These are phyloP conservation scores for Mya arenaria DNA, from an alignment of 1,140 invertebrate species.

Conservation along the genomic window DNA sequence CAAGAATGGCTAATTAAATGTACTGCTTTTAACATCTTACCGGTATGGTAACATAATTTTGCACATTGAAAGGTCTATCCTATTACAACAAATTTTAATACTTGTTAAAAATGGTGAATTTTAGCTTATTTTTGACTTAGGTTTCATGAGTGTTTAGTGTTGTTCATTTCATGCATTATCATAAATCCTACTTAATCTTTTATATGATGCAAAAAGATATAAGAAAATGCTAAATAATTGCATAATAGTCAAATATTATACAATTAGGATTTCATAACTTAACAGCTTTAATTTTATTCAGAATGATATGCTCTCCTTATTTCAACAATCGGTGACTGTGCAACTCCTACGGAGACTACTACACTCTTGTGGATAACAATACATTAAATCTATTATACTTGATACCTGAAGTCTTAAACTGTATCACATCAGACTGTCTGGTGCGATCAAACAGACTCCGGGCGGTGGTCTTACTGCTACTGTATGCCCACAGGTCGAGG, in stretches of 20 bases:
- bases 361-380: neutral
- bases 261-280: neutral
- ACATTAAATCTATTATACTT: neutral
- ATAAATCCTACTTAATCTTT: no score
- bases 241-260: neutral
- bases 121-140: no score
- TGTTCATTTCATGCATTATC: no score
- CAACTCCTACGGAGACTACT: neutral
- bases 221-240: neutral
- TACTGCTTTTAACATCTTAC: no score
- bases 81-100: no score
- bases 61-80: no score
- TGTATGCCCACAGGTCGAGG: slow-evolving; percentile 66
- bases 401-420: slow-evolving; percentile 76
- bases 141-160: no score
- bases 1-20: neutral
- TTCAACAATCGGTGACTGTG: neutral
- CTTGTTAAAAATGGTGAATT: no score
- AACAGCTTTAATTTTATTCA: no score
- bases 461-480: slow-evolving; percentile 1
- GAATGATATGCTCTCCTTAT: no score
- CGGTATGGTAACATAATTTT: no score
- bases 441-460: slow-evolving; percentile 42
- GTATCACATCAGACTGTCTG: slow-evolving; percentile 67
- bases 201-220: neutral